Percentiles rank a stretch among this genome's conserved stretches.
Conservation (phyloP, 2,113 vertebrate genomes). For the Scartelaos histophorus region DNA sequence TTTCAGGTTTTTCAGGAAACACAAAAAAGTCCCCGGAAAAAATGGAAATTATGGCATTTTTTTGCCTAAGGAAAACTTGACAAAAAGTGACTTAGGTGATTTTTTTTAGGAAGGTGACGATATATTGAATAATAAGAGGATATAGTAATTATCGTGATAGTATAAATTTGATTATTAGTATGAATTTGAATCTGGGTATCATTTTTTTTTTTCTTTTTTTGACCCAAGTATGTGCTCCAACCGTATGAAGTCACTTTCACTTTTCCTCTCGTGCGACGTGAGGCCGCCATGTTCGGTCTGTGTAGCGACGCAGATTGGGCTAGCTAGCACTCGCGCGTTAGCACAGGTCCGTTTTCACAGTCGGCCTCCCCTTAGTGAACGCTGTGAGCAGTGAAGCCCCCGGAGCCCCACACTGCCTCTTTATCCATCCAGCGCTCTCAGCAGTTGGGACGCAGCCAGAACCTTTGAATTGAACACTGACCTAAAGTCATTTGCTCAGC, state of each 20-base stretch:
- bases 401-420: constrained; percentile 38
- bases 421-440: constrained; percentile 71
- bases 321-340: background rate
- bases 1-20: too few relatives aligned
- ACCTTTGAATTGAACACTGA: constrained; percentile 75
- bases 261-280: background rate
- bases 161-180: too few relatives aligned
- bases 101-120: too few relatives aligned
- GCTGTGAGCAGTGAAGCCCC: constrained; percentile 46
- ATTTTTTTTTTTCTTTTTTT: too few relatives aligned
- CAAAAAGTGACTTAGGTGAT: too few relatives aligned
- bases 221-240: too few relatives aligned
- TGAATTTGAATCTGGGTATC: too few relatives aligned
- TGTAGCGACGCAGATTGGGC: background rate
- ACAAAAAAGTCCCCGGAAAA: too few relatives aligned
- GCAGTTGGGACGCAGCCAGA: constrained; percentile 70
- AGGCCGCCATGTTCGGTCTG: background rate
- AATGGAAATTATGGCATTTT: too few relatives aligned
- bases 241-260: background rate
- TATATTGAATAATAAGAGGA: too few relatives aligned
- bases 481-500: constrained; percentile 77
- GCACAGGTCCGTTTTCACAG: constrained; percentile 31
- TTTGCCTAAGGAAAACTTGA: too few relatives aligned
- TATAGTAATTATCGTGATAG: too few relatives aligned
- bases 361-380: constrained; percentile 40